Evolutionary conservation across 2,888 invertebrate genomes (phyloP), one percentile per base, ranked within the genome.

Genomic region (Drosophila rubida): DNA sequence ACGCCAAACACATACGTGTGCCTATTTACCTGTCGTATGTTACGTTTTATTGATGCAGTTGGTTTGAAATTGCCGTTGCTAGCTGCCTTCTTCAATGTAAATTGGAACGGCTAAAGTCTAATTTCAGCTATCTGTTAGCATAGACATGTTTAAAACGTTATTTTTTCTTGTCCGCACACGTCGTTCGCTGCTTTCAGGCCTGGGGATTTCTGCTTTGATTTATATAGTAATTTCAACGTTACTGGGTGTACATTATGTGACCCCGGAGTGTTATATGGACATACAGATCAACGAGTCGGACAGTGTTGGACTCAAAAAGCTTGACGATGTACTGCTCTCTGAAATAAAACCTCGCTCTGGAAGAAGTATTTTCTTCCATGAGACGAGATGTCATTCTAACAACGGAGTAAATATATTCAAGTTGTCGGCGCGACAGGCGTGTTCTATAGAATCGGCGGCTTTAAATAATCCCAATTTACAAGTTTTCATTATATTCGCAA

Each of bases 391-490:
- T 32, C 77, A 75, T 11, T 51, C 19, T 7, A 25, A 39, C 3
- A 32, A 23, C 1, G 3, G 27, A 57, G 11, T 8, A 9, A 78
- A 81, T 25, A 45, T 78, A 25, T 48, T 90, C 3, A 67, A 75
- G 35, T 58, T 92, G 7, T 90, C 79, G 11, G 74, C 90, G n/a
- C 80, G 91, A 2, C 90, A 92, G 75, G 91, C 91, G 0, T 92
- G 92, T 69, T 90, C 91, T 0, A 89, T 92, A 13, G 92, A 92
- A 78, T 92, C 92, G 0, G 89, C 92, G 1, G 92, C 92, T 1
- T 65, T 89, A n/a, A 72, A 82, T 30, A 92, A 92, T 80, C 90
- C 91, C 11, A 79, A 87, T 51, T 81, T 84, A 3, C 80, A 89
- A 60, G 72, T 92, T 11, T 92, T 88, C 63, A 87, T 91, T 14